Base-by-base conservation (phyloP, 2,113 vertebrate genomes). In the Onychorhynchus coronatus region DNA sequence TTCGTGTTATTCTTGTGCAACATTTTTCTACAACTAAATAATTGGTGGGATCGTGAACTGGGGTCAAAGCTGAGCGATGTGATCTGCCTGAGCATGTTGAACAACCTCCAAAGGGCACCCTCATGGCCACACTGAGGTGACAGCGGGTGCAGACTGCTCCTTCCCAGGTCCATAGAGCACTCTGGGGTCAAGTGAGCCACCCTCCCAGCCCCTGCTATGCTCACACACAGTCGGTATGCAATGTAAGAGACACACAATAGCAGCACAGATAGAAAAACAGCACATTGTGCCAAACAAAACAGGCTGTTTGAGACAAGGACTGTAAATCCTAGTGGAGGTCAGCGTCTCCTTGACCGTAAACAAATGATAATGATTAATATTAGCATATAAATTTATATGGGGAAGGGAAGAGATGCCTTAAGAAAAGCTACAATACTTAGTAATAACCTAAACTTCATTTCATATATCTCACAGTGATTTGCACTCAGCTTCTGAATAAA, bases 401-500 rank as follows among this genome's bases (percentile, higher is more conserved):
- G 41, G 68, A 88, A 56, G 23, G 8, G n/a, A 86, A 71, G 22
- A 61, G 37, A 65, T 27, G 73, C 37, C 68, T 74, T 31, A 55
- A 92, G 65, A 30, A 94, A 65, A 78, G 58, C 52, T 56, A 8
- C 5, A 41, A 52, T 50, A 66, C 33, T 86, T 53, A n/a, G 30
- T 2, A 87, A 68, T 15, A 89, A 47, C 19, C 42, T 55, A 65
- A 90, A 66, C 35, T 84, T 91, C 35, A 52, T 49, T 90, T 46
- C 53, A 30, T 42, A 27, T 84, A 56, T 61, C 80, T 88, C 84
- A 56, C 37, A 91, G 61, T 75, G 37, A 76, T 89, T 71, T 95
- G 88, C 73, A 78, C 75, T 91, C 58, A 89, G 92, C 86, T 87
- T 84, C 93, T 73, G 91, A 96, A 89, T 87, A 92, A 94, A 91